Evolutionary conservation across 2,888 invertebrate genomes (phyloP).

Genomic region (Drosophila percnosoma): DNA sequence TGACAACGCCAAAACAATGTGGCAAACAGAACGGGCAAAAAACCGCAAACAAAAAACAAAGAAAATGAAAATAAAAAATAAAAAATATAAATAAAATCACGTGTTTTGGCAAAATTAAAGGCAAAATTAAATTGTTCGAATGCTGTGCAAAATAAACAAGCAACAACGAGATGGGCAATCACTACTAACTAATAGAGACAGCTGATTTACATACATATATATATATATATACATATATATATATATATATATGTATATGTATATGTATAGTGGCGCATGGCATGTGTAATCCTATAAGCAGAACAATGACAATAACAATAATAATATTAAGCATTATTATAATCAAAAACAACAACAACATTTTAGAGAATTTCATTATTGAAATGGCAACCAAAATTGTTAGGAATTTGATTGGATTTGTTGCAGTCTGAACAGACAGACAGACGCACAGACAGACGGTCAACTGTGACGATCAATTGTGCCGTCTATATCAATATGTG

Average conservation of each 20-base stretch:
- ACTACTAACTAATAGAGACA: not conserved
- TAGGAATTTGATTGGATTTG: conserved; percentile 34
- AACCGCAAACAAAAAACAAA: not conserved
- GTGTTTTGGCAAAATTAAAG: not conserved
- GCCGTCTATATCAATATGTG: not conserved
- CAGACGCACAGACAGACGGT: not conserved
- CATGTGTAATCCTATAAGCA: conserved; percentile 35
- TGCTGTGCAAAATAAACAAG: conserved; percentile 46
- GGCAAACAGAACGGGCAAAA: conserved; percentile 17
- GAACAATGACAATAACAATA: conserved; percentile 53
- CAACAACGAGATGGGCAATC: conserved; percentile 36
- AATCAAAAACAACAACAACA: conserved; percentile 23
- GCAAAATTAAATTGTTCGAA: conserved; percentile 20
- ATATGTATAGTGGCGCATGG: conserved; percentile 19
- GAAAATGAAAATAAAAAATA: not conserved
- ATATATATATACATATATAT: not conserved
- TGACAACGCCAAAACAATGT: conserved; percentile 24
- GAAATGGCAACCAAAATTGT: conserved; percentile 65
- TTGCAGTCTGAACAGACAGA: not conserved
- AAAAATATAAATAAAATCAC: not conserved
- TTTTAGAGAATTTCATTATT: conserved; percentile 48
- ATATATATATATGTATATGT: not conserved
- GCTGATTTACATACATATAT: not conserved
- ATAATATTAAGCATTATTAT: conserved; percentile 46
- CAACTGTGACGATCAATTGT: conserved; percentile 30